Evolutionary conservation across 2,113 vertebrate genomes (phyloP), one percentile per base, ranked within the genome.

Genomic region (Pluvianellus socialis): DNA sequence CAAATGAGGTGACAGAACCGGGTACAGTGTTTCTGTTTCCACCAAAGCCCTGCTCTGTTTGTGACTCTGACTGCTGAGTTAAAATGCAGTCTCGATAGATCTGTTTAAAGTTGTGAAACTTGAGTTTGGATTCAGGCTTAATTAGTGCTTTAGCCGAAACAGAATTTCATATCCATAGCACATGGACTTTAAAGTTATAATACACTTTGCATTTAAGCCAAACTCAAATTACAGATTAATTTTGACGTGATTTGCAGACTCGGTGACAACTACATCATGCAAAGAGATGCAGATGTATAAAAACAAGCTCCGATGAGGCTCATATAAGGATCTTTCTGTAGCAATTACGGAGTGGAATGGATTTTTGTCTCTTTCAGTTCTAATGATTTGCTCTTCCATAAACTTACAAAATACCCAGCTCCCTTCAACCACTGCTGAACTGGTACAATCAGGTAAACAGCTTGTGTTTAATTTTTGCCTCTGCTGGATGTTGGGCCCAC

Each of bases 391-490:
- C 74, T 95, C 67, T 92, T 90, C 79, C 84, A 90, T 79, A 74
- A 80, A 77, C 90, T 92, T 85, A 15, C 92, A 90, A 91, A 91
- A 38, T 14, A 63, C 28, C 63, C 92, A 52, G 11, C 45, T 81
- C 79, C 68, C 42, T 92, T 61, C 95, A 86, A 19, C 73, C 66
- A 8, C 94, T 79, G 93, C 86, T 22, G 92, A 85, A 59, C 76
- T 50, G 77, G 40, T 96, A 62, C 74, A 66, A 92, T 90, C 89
- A 95, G 86, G 91, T 93, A 91, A 96, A 93, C 96, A 96, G 96
- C 95, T 93, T 96, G 96, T 92, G 92, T 94, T 96, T 96, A 61
- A 89, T 87, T 95, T 91, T 65, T 84, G 63, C 91, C 88, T 94
- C 95, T 72, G 91, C 88, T 91, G 96, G 91, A 79, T 96, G 90